A percentile compares a stretch with the other conserved stretches of the same genome.
These are phyloP conservation scores for Nothocercus nigrocapillus DNA, from an alignment of 2,113 vertebrate genomes.

Conservation along the genomic window DNA sequence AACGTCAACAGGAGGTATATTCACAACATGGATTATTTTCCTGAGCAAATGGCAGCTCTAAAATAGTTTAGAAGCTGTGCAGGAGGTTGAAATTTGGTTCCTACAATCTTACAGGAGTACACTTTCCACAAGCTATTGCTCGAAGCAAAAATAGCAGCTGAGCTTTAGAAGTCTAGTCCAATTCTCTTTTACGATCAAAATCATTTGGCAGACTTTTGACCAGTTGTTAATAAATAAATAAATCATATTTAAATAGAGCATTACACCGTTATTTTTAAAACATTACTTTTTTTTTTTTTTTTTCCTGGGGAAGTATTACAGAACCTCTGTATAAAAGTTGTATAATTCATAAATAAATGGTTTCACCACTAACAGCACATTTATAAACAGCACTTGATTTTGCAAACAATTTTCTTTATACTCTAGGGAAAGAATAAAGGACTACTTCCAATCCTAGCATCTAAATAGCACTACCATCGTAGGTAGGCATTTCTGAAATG, in stretches of 20 bases:
- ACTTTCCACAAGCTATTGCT: background rate
- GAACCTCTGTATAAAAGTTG: background rate
- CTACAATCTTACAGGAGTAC: background rate
- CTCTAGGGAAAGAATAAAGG: background rate
- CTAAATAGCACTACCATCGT: background rate
- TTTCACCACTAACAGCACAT: background rate
- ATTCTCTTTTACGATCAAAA: background rate
- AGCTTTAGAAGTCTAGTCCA: background rate
- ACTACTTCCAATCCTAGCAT: background rate
- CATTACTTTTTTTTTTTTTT: background rate
- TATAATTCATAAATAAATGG: background rate
- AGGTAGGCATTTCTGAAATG: background rate
- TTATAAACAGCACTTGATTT: background rate
- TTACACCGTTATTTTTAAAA: background rate
- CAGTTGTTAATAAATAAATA: background rate
- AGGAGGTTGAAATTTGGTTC: background rate
- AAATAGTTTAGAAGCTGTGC: background rate
- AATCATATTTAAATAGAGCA: background rate
- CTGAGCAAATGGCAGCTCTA: background rate
- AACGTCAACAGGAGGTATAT: background rate
- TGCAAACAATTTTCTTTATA: background rate
- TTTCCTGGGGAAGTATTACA: background rate
- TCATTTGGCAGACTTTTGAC: background rate
- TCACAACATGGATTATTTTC: fast-evolving
- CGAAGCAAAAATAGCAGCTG: background rate